Conservation (phyloP, 2,888 invertebrate species). For the Cyrtodaria siliqua region DNA sequence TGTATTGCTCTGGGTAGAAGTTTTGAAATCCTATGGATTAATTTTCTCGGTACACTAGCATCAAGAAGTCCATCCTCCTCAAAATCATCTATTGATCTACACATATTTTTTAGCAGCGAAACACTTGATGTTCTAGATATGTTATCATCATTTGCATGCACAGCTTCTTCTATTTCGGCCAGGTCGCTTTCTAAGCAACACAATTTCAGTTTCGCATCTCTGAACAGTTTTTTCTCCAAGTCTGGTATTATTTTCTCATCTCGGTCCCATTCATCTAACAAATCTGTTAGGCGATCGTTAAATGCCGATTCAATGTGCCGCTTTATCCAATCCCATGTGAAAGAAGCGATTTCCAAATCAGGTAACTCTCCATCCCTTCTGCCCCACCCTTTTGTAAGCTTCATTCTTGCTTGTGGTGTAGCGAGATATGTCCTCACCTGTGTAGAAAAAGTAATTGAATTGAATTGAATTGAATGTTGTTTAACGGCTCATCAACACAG, state of each 20-base stretch:
- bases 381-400: slow-evolving; percentile 57
- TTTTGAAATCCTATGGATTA: slow-evolving; percentile 24
- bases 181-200: slow-evolving; percentile 70
- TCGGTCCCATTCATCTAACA: slow-evolving; percentile 67
- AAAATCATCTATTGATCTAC: slow-evolving; percentile 45
- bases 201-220: slow-evolving; percentile 64
- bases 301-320: slow-evolving; percentile 51
- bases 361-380: slow-evolving; percentile 61
- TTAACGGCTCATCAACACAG: no score
- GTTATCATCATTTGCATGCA: slow-evolving; percentile 20
- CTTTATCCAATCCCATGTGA: slow-evolving; percentile 61
- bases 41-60: slow-evolving; percentile 33
- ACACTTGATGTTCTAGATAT: slow-evolving; percentile 15
- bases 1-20: slow-evolving; percentile 27
- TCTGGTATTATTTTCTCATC: slow-evolving; percentile 49
- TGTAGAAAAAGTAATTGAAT: no score
- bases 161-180: slow-evolving; percentile 57
- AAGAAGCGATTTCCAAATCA: slow-evolving; percentile 36
- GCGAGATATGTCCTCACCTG: slow-evolving; percentile 53
- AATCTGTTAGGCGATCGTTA: slow-evolving; percentile 55
- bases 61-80: slow-evolving; percentile 31
- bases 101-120: slow-evolving; percentile 26
- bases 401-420: slow-evolving; percentile 47
- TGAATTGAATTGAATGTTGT: no score
- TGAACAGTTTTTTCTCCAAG: slow-evolving; percentile 58